These are phyloP conservation scores for Epirrhoe alternata DNA, from an alignment of 2,888 invertebrate genomes.

Conservation along the genomic window DNA sequence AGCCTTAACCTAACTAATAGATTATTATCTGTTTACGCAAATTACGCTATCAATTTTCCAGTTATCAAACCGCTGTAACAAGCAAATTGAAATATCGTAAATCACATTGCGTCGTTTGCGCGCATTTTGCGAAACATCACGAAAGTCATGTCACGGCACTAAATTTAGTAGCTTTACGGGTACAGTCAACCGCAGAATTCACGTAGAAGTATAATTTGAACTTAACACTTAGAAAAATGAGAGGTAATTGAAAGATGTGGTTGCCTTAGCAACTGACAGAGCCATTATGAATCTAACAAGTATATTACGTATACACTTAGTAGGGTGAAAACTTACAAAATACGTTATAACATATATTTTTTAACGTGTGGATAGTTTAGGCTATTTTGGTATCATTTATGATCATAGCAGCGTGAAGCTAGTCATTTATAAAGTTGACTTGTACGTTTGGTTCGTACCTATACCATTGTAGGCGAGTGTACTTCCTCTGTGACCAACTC, in stretches of 20 bases:
- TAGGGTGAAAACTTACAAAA: too few relatives aligned
- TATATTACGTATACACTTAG: too few relatives aligned
- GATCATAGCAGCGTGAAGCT: too few relatives aligned
- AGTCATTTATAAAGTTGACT: too few relatives aligned
- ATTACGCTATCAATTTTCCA: conserved; percentile 9
- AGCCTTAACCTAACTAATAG: not conserved
- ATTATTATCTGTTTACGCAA: not conserved
- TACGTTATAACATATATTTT: too few relatives aligned
- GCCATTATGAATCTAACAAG: too few relatives aligned
- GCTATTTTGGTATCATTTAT: too few relatives aligned
- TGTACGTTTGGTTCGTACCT: not conserved
- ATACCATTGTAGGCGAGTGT: conserved; percentile 46
- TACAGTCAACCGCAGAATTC: conserved; percentile 15
- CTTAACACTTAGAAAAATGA: too few relatives aligned
- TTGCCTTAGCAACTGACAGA: too few relatives aligned
- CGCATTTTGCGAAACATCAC: conserved; percentile 53
- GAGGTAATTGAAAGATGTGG: too few relatives aligned
- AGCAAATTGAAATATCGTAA: conserved; percentile 47
- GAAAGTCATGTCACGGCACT: conserved; percentile 49
- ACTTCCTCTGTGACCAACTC: conserved; percentile 35
- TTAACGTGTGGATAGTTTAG: too few relatives aligned
- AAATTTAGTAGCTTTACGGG: conserved; percentile 30
- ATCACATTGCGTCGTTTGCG: conserved; percentile 57
- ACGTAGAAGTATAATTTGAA: too few relatives aligned
- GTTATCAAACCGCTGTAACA: conserved; percentile 22